Conservation (phyloP, 2,888 invertebrate species). For the Chesias legatella region DNA sequence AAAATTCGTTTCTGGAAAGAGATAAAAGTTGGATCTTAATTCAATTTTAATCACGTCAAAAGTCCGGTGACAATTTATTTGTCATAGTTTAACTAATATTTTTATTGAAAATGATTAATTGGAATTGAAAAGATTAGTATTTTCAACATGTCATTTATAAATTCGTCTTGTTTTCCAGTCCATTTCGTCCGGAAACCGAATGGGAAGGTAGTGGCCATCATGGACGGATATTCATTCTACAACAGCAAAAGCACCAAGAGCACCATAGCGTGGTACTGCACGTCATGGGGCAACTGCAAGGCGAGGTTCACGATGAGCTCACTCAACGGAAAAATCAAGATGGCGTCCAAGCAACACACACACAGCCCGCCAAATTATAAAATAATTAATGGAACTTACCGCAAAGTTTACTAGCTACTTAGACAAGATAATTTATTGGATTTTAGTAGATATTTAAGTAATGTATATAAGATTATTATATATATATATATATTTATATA, state of each 20-base stretch:
- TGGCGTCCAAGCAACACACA: background rate
- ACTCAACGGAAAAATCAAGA: slow-evolving; percentile 1
- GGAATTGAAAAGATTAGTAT: too few relatives aligned
- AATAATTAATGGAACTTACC: slow-evolving; percentile 6
- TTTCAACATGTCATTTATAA: too few relatives aligned
- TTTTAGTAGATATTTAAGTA: too few relatives aligned
- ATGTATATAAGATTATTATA: too few relatives aligned
- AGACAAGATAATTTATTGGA: too few relatives aligned
- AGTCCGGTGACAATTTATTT: too few relatives aligned
- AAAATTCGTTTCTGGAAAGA: too few relatives aligned
- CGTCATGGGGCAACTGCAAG: background rate
- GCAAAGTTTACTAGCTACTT: background rate
- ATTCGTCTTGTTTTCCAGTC: slow-evolving; percentile 2
- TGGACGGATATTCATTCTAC: slow-evolving; percentile 1
- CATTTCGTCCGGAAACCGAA: background rate
- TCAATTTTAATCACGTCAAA: too few relatives aligned
- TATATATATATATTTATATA: too few relatives aligned
- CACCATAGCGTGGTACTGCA: background rate
- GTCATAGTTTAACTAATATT: too few relatives aligned
- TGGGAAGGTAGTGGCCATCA: slow-evolving; percentile 3
- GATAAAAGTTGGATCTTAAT: too few relatives aligned
- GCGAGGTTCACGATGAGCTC: background rate
- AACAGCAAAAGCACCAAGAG: background rate
- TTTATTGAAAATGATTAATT: too few relatives aligned
- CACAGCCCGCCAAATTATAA: slow-evolving; percentile 8